Evolutionary conservation across 2,888 invertebrate genomes (phyloP).

Genomic region (Protophormia terraenovae): DNA sequence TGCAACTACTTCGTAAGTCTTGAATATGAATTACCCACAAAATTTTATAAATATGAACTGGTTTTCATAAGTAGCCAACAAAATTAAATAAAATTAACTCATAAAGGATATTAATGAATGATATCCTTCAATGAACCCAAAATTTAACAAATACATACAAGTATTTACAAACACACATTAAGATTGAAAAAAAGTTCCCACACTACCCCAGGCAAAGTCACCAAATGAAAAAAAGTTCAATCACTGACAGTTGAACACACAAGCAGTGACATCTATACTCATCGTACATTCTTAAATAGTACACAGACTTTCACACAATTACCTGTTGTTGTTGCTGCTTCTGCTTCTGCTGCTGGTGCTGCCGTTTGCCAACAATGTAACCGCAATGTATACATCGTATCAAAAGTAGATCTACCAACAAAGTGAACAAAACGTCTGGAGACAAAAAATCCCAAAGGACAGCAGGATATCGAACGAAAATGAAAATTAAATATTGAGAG

Average conservation of each 20-base stretch:
- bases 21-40: background rate
- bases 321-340: conserved; percentile 72
- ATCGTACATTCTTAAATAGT: too few species aligned
- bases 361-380: background rate
- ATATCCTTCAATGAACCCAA: conserved; percentile 48
- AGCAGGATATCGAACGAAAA: conserved; percentile 44
- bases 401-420: conserved; percentile 58
- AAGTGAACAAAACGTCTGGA: conserved; percentile 54
- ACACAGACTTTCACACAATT: background rate
- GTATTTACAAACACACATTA: background rate
- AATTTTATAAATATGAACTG: conserved; percentile 14
- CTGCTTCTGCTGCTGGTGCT: background rate
- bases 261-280: conserved; percentile 39
- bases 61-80: conserved; percentile 24
- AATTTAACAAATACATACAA: too few species aligned
- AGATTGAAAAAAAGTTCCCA: conserved; percentile 38
- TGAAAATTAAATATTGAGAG: conserved; percentile 48
- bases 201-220: conserved; percentile 19
- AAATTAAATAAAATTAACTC: conserved; percentile 55
- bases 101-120: conserved; percentile 59
- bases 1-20: too few species aligned
- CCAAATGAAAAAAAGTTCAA: conserved; percentile 10
- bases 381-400: conserved; percentile 60
- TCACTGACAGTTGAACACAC: background rate
- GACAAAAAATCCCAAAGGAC: conserved; percentile 69